Base-by-base conservation (phyloP, 2,113 vertebrate species). In the Ptilorrhoa leucosticta region DNA sequence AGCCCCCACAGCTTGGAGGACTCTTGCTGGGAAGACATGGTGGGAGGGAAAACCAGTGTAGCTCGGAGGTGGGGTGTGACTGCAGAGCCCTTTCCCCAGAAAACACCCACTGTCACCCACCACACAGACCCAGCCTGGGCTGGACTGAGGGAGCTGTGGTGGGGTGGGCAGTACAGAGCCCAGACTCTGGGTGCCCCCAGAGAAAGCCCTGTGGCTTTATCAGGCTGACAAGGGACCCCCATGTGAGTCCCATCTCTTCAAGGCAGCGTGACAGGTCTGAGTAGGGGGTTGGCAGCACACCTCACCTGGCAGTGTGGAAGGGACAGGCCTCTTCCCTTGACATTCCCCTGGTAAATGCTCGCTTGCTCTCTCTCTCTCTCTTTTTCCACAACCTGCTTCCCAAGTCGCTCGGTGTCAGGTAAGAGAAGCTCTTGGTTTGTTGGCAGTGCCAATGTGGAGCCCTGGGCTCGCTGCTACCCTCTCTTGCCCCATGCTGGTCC, bases 341-440 rank as follows among this genome's bases (percentile, higher is more conserved):
- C 7, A 4, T 82, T 87, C 39, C 33, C 21, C 50, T 76, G 27
- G 30, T 89, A 89, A 95, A 94, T 82, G 90, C 79, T 86, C 60
- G 84, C 94, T 97, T 76, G 97, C 24, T 97, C 86, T 64, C 93
- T 96, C 91, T 96, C 72, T 97, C 90, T 97, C 82, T 98, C 89
- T 97, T 93, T 97, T 93, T 93, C 92, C 95, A 75, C 96, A 88
- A 70, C 64, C 90, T 97, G 95, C 97, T 96, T 96, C 81, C 95
- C 78, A 84, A 98, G 97, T 94, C 3, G 2, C 58, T 94, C 33
- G 64, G 39, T 91, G 76, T 87, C 97, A 98, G 97, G 97, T 98
- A 98, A 98, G 98, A 98, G 94, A 93, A 4, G 17, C 33, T 90
- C 58, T 80, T 0, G 0, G 48, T 64, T 56, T 71, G 51, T 76